Percentiles rank a stretch among this genome's conserved stretches.
phyloP scores from a whole-genome alignment of 1,140 invertebrate species.

The Drosophila gunungcola region DNA sequence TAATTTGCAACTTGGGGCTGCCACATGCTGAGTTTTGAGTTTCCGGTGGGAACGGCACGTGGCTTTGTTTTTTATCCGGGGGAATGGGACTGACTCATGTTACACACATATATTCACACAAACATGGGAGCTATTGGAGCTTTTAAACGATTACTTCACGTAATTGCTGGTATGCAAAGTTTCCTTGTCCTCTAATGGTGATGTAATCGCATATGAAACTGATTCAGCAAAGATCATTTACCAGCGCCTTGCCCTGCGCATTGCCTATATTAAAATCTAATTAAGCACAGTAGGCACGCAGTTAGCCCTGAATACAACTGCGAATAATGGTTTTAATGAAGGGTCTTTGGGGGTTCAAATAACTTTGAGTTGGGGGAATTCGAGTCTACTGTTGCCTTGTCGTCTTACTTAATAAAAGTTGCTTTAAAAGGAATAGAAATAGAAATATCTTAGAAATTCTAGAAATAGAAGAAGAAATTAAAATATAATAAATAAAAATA shows the following conservation, averaged over 20 bases:
- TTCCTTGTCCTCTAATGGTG: conserved; percentile 60
- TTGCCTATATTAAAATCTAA: conserved; percentile 74
- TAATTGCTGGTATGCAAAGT: conserved; percentile 53
- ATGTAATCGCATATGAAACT: conserved; percentile 60
- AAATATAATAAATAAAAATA: no score
- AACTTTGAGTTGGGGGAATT: no score
- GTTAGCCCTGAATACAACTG: conserved; percentile 27
- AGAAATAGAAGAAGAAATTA: no score
- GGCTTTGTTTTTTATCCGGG: conserved; percentile 31
- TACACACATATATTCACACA: conserved; percentile 48
- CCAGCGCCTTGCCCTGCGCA: conserved; percentile 27
- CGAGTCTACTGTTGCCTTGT: no score
- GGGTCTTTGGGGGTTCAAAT: background rate
- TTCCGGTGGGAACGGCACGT: conserved; percentile 73
- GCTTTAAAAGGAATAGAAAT: no score
- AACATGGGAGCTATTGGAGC: conserved; percentile 34
- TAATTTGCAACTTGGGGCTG: conserved; percentile 68
- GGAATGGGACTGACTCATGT: conserved; percentile 53
- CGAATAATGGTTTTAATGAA: conserved; percentile 32
- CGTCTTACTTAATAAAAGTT: no score
- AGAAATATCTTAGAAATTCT: no score
- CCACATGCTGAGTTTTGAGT: conserved; percentile 72
- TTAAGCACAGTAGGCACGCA: conserved; percentile 40
- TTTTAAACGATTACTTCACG: conserved; percentile 49
- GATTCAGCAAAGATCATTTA: conserved; percentile 64